Base-by-base conservation (phyloP, 1,140 invertebrate species). In the Euwallacea similis region DNA sequence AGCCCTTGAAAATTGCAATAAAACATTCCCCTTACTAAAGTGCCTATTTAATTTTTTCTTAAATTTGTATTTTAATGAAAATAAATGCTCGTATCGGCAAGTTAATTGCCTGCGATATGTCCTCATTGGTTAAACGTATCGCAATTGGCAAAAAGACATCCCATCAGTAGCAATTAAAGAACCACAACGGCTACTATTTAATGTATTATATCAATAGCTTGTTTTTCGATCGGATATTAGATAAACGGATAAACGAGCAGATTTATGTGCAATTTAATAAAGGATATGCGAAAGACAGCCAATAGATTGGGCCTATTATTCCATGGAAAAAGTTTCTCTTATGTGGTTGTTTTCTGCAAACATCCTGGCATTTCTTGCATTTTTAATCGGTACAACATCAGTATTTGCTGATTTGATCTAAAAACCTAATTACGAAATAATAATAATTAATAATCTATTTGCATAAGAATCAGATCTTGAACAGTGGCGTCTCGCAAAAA, bases 141-240 rank as follows among this genome's bases (percentile, higher is more conserved):
- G 13, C 21, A 15, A 15, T 58, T 10, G n/a, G 16, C 55, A 58
- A 58, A 58, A 58, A 41, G 55, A 41, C 55, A 41, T 43, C 60
- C 42, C 42, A 43, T 62, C 60, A 62, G 33, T 9, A 43, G n/a
- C 60, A 43, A 62, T 62, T 62, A 62, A 33, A 62, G 60, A 13
- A 50, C 55, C 21, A 9, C 21, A 58, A 15, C 21, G 55, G 55
- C 7, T 58, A 58, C 55, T 33, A 58, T 58, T 58, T 58, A 50
- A 58, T 58, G 55, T 58, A 58, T 58, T 58, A 41, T 58, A 58
- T 58, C 55, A 58, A 58, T 15, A 58, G n/a, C 13, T 10, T 11
- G 55, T 33, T 58, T 53, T n/a, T 58, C 55, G 55, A 58, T 58
- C 55, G 55, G 55, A 58, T 58, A 58, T 58, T 58, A 58, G 55